These are phyloP conservation scores for Cecropterus lyciades DNA, from an alignment of 1,140 invertebrate species.

Conservation along the genomic window DNA sequence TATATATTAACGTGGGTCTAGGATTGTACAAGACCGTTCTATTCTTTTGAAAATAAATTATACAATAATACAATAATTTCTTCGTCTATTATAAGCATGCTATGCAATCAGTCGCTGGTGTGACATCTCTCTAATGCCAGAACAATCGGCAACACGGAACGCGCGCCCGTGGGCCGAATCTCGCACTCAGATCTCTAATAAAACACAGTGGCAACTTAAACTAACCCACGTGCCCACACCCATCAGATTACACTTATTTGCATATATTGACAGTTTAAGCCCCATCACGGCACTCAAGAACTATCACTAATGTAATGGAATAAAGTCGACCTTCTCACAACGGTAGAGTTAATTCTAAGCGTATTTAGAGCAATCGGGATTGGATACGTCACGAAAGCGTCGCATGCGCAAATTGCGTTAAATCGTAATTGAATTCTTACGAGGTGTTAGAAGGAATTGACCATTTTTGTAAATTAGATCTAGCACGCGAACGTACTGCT, in stretches of 20 bases:
- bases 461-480: constrained; percentile 75
- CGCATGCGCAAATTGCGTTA: constrained; percentile 63
- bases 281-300: constrained; percentile 37
- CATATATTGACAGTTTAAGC: constrained; percentile 71
- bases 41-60: too few species aligned
- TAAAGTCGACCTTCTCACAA: constrained; percentile 6
- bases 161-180: constrained; percentile 73
- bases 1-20: too few species aligned
- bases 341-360: constrained; percentile 34
- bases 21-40: too few species aligned
- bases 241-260: constrained; percentile 71
- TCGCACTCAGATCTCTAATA: constrained; percentile 66
- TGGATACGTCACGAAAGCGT: constrained; percentile 49
- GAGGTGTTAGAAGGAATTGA: constrained; percentile 68
- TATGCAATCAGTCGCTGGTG: constrained; percentile 33
- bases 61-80: too few species aligned
- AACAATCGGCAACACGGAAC: constrained; percentile 52
- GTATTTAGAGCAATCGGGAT: constrained; percentile 42
- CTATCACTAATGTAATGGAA: constrained; percentile 31
- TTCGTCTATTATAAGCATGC: neutral
- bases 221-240: constrained; percentile 63
- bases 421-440: constrained; percentile 80
- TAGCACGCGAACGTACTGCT: constrained; percentile 63
- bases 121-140: constrained; percentile 54
- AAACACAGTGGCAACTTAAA: constrained; percentile 67